phyloP scores from a whole-genome alignment of 2,113 vertebrate genomes.

The Mellivora capensis region DNA sequence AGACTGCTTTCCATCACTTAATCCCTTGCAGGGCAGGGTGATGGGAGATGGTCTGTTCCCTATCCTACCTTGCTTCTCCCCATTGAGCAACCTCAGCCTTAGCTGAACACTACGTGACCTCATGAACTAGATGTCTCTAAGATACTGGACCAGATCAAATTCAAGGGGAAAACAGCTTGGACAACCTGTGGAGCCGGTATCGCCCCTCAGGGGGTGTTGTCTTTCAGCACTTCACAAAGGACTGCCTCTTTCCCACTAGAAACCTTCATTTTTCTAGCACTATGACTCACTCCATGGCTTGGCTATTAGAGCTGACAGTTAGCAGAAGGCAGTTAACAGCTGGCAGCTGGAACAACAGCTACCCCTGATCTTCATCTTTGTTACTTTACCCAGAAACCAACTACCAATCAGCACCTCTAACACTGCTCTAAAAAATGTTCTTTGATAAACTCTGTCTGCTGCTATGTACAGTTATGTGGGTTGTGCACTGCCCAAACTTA shows the following conservation, averaged over 20 bases:
- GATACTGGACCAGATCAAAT: background rate
- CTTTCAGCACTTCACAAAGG: background rate
- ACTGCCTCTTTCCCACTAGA: background rate
- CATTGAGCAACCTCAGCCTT: background rate
- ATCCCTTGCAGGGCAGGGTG: background rate
- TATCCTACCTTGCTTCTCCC: background rate
- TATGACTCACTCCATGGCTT: background rate
- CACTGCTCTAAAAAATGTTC: background rate
- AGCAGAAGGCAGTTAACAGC: background rate
- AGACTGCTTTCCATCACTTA: background rate
- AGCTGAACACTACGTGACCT: background rate
- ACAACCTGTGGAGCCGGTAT: background rate
- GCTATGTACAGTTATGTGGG: background rate
- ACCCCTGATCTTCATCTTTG: slow-evolving; percentile 30
- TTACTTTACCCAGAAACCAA: slow-evolving; percentile 52
- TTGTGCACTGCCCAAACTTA: background rate
- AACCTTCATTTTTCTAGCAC: background rate
- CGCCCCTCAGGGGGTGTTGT: background rate
- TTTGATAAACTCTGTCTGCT: background rate
- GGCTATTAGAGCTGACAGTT: background rate
- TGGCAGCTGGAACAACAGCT: slow-evolving; percentile 43
- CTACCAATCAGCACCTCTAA: background rate
- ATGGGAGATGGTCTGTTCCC: background rate
- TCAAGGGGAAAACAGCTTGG: background rate
- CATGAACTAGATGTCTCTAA: background rate